These are phyloP conservation scores for Physocephala rufipes DNA, from an alignment of 2,888 invertebrate genomes.

Conservation along the genomic window DNA sequence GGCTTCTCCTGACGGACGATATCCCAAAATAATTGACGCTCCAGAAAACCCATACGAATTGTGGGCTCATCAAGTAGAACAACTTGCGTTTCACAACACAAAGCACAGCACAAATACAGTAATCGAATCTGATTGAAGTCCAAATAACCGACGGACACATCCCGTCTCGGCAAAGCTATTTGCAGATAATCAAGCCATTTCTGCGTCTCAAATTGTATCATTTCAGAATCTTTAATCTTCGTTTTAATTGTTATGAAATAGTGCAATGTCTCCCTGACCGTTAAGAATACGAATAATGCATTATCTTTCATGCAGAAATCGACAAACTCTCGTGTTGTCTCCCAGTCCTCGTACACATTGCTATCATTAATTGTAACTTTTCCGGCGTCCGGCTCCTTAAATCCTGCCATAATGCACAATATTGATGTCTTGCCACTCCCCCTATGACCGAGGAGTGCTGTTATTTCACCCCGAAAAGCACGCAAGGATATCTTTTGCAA, in stretches of 20 bases:
- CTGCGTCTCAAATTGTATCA: slow-evolving; percentile 70
- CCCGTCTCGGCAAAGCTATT: slow-evolving; percentile 70
- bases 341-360: slow-evolving; percentile 71
- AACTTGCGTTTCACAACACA: slow-evolving; percentile 74
- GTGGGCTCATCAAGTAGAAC: slow-evolving; percentile 58
- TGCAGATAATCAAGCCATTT: slow-evolving; percentile 73
- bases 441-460: slow-evolving; percentile 75
- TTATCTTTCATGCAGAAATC: slow-evolving; percentile 85
- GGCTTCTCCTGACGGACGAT: slow-evolving; percentile 75
- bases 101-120: slow-evolving; percentile 76
- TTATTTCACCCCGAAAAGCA: slow-evolving; percentile 56
- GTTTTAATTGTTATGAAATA: slow-evolving; percentile 79
- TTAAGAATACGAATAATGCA: slow-evolving; percentile 79
- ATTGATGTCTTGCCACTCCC: slow-evolving; percentile 93
- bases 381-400: slow-evolving; percentile 72
- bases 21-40: slow-evolving; percentile 81
- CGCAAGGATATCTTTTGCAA: slow-evolving; percentile 54
- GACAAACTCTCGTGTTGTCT: slow-evolving; percentile 71
- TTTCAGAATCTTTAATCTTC: slow-evolving; percentile 60
- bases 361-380: slow-evolving; percentile 71
- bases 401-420: slow-evolving; percentile 86
- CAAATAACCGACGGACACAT: slow-evolving; percentile 67
- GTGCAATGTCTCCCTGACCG: slow-evolving; percentile 80
- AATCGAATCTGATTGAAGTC: slow-evolving; percentile 79
- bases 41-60: slow-evolving; percentile 73